Base-by-base conservation (phyloP, 2,797 vertebrate species). In the Coregonus sp. region DNA sequence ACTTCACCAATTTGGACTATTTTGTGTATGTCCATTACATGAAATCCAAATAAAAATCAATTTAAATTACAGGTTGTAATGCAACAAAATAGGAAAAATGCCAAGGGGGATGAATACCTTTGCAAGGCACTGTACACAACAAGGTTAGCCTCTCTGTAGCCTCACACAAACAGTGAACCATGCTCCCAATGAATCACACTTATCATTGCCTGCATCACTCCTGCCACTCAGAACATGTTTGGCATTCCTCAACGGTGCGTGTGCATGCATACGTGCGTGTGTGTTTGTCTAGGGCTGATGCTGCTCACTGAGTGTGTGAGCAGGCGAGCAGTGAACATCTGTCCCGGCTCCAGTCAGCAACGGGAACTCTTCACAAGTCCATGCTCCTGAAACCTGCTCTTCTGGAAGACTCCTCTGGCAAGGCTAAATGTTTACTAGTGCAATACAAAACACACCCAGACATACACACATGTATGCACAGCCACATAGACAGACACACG, bases 291-390 rank as follows among this genome's bases (percentile, higher is more conserved):
- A 16, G 50, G n/a, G 54, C 68, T n/a, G 35, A 40, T 50, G 75
- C 35, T 69, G n/a, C 56, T 70, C 51, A 54, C 67, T 33, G 75
- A 11, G 68, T 72, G 56, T 18, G 47, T 70, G 72, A 78, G 75
- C 81, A 81, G 65, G 80, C 72, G 75, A 80, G 81, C 70, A 67
- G 86, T 88, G 84, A 92, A 91, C 91, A 93, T 93, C 89, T 93
- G 93, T 92, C 87, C 88, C 68, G 73, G 75, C 75, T 83, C 74
- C 68, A 74, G 68, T 83, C 73, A 11, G 72, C 72, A 56, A 80
- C 52, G 47, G 71, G 61, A 79, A 78, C 12, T 54, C 74, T 69
- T 83, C 77, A 78, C 79, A 76, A 75, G 74, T 73, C 73, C n/a
- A 73, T 37, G 71, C 63, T 70, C 75, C 67, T 75, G 71, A 78